A percentile compares a stretch with the other conserved stretches of the same genome.
Evolutionary conservation across 2,113 vertebrate genomes (phyloP).

Genomic region (Polypterus bichir): DNA sequence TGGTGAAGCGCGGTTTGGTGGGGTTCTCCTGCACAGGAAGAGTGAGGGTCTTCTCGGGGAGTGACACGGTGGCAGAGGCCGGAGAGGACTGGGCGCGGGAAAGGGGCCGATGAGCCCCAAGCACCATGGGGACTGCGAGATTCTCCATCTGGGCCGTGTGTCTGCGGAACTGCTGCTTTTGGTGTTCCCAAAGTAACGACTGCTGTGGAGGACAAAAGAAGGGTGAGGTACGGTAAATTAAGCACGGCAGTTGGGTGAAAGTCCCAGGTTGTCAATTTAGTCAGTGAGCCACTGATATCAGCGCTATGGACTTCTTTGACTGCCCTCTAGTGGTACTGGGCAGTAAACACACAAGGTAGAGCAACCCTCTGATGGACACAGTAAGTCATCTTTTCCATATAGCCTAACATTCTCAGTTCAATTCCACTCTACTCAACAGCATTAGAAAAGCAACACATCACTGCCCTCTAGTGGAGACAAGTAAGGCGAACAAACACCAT

Average conservation of each 20-base stretch:
- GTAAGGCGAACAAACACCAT: too few species aligned
- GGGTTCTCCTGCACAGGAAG: constrained; percentile 48
- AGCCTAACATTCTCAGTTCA: too few species aligned
- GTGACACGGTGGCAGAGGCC: constrained; percentile 56
- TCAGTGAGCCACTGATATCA: background rate
- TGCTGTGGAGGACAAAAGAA: constrained; percentile 24
- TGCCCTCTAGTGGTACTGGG: too few species aligned
- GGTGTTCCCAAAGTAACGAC: constrained; percentile 76
- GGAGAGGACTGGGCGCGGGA: constrained; percentile 76
- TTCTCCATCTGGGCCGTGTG: constrained; percentile 41
- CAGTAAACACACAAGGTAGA: too few species aligned
- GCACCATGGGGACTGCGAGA: constrained; percentile 40
- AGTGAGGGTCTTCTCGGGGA: constrained; percentile 41
- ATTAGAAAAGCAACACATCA: too few species aligned
- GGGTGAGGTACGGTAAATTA: background rate
- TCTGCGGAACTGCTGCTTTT: constrained; percentile 47
- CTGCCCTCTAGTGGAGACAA: too few species aligned
- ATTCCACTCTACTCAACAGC: too few species aligned
- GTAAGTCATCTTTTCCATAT: background rate
- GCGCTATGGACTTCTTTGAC: background rate
- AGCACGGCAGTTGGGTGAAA: too few species aligned
- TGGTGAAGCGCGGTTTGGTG: constrained; percentile 61
- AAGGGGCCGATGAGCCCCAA: constrained; percentile 57
- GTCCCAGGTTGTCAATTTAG: background rate
- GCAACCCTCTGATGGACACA: constrained; percentile 6